Percentiles rank a stretch among this genome's conserved stretches.
phyloP scores from a whole-genome alignment of 2,888 invertebrate genomes.

The Baccha elongata region DNA sequence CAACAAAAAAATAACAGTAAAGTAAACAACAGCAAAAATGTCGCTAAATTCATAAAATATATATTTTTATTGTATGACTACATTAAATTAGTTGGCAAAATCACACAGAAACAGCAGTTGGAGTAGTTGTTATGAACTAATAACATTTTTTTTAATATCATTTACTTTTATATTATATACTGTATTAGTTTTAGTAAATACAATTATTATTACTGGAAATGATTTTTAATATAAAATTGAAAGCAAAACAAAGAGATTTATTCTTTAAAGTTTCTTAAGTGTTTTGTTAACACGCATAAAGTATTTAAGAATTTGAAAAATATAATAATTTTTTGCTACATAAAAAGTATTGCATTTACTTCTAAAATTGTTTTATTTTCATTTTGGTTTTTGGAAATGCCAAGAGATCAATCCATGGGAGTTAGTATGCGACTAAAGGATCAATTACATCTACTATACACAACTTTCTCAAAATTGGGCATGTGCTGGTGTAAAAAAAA shows the following conservation, averaged over 20 bases:
- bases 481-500: too few relatives aligned
- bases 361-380: slow-evolving; percentile 42
- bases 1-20: slow-evolving; percentile 43
- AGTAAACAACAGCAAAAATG: slow-evolving; percentile 44
- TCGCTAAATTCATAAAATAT: slow-evolving; percentile 71
- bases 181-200: slow-evolving; percentile 73
- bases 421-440: too few relatives aligned
- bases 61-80: slow-evolving; percentile 74
- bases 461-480: too few relatives aligned
- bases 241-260: slow-evolving; percentile 58
- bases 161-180: slow-evolving; percentile 72
- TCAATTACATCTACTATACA: too few relatives aligned
- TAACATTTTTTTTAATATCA: slow-evolving; percentile 72
- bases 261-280: slow-evolving; percentile 64
- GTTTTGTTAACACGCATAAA: slow-evolving; percentile 63
- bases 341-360: slow-evolving; percentile 73
- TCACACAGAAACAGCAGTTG: slow-evolving; percentile 65
- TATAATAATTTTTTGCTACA: slow-evolving; percentile 71
- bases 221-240: slow-evolving; percentile 72
- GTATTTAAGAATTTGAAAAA: slow-evolving; percentile 66
- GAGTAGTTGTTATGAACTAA: slow-evolving; percentile 69
- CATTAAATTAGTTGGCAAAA: slow-evolving; percentile 52
- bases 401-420: too few relatives aligned
- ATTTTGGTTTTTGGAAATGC: too few relatives aligned
- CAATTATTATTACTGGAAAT: slow-evolving; percentile 71